A percentile compares a stretch with the other conserved stretches of the same genome.
These are phyloP conservation scores for Numenius arquata DNA, from an alignment of 2,113 vertebrate species.

Conservation along the genomic window DNA sequence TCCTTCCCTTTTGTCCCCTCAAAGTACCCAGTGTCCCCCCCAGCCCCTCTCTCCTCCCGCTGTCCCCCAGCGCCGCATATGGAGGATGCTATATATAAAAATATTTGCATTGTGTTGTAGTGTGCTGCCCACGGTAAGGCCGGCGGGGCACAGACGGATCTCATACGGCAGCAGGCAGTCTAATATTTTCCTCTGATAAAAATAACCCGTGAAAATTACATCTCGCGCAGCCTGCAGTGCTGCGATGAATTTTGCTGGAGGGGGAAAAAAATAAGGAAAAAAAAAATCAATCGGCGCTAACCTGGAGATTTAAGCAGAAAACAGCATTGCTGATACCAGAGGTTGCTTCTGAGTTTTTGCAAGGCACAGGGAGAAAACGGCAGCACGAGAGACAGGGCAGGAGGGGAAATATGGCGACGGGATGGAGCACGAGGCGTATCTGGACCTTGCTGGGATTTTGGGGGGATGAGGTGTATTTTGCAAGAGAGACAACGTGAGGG, in stretches of 20 bases:
- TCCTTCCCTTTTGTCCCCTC: neutral
- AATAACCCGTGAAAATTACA: neutral
- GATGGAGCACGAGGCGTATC: accelerated
- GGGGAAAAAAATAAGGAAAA: neutral
- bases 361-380: neutral
- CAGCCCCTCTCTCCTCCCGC: neutral
- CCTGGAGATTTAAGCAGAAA: neutral
- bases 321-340: accelerated
- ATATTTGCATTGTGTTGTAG: neutral
- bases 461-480: neutral
- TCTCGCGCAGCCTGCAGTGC: neutral
- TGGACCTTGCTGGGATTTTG: neutral
- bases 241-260: neutral
- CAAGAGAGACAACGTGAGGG: neutral
- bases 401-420: accelerated
- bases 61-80: accelerated
- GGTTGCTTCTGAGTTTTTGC: neutral
- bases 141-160: neutral
- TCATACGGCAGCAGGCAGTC: neutral
- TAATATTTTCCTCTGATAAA: neutral
- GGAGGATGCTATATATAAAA: conserved; percentile 3
- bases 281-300: neutral
- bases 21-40: accelerated
- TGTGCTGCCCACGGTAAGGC: neutral
- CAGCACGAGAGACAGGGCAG: accelerated